phyloP scores from a whole-genome alignment of 2,113 vertebrate species.

The Protomyctophum bolini region DNA sequence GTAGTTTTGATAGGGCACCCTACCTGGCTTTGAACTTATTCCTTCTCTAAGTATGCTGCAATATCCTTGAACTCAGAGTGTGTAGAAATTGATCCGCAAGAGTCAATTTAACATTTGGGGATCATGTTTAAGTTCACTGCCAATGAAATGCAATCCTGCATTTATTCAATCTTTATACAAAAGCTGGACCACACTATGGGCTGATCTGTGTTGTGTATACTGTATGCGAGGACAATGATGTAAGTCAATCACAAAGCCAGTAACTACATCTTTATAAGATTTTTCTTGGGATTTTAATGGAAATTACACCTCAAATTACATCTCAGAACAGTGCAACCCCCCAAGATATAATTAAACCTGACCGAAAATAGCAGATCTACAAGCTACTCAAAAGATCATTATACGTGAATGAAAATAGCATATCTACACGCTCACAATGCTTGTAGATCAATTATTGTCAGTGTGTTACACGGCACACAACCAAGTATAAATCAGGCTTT shows the following conservation, averaged over 20 bases:
- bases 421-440: not conserved
- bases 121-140: constrained; percentile 25
- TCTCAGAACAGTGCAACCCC: not conserved
- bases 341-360: constrained; percentile 20
- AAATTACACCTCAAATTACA: too few species aligned
- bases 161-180: constrained; percentile 29
- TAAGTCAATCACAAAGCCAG: not conserved
- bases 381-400: too few species aligned
- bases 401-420: too few species aligned
- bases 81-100: too few species aligned
- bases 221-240: not conserved
- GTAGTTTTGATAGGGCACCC: constrained; percentile 18
- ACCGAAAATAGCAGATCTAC: too few species aligned
- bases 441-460: too few species aligned
- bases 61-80: too few species aligned
- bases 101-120: too few species aligned
- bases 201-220: constrained; percentile 1
- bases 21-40: constrained; percentile 18
- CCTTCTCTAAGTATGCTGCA: not conserved
- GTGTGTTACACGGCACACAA: too few species aligned
- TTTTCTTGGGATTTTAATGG: too few species aligned
- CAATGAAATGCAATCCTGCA: constrained; percentile 28
- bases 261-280: not conserved
- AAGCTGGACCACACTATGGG: not conserved
- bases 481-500: too few species aligned